Conservation (phyloP, 2,797 vertebrate species). For the Gymnoscopelus microlampas region DNA sequence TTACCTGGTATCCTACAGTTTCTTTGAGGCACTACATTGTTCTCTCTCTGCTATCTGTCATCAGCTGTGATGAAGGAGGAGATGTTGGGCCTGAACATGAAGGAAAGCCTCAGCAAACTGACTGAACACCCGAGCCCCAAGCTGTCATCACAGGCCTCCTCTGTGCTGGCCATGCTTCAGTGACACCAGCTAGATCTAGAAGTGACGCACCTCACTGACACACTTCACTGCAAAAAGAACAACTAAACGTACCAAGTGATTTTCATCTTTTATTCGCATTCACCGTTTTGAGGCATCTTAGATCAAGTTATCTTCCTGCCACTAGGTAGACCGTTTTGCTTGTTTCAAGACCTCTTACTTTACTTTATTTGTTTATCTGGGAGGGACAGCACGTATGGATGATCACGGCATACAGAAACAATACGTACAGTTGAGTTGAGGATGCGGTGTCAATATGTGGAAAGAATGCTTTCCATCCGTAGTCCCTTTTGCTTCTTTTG, state of each 20-base stretch:
- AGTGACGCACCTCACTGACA: too few species aligned
- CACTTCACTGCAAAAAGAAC: neutral
- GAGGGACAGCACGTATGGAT: neutral
- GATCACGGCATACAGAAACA: neutral
- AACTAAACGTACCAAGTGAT: neutral
- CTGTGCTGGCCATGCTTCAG: conserved; percentile 80
- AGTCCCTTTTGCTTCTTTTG: too few species aligned
- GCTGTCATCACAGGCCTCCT: conserved; percentile 83
- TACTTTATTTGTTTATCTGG: neutral
- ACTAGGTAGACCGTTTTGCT: neutral
- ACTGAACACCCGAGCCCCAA: conserved; percentile 80
- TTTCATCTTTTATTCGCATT: conserved; percentile 18
- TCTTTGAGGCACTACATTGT: too few species aligned
- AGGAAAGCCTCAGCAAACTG: conserved; percentile 82
- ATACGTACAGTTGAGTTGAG: too few species aligned
- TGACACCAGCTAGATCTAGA: conserved; percentile 63
- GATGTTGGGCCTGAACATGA: conserved; percentile 82
- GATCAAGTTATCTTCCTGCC: conserved; percentile 20
- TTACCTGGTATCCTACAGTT: too few species aligned
- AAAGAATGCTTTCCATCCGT: too few species aligned
- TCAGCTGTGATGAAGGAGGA: conserved; percentile 85
- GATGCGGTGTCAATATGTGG: too few species aligned
- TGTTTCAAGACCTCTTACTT: neutral
- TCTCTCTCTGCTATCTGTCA: neutral
- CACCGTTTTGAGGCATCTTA: conserved; percentile 13